Evolutionary conservation across 2,888 invertebrate species (phyloP).

Genomic region (Rhagonycha fulva): DNA sequence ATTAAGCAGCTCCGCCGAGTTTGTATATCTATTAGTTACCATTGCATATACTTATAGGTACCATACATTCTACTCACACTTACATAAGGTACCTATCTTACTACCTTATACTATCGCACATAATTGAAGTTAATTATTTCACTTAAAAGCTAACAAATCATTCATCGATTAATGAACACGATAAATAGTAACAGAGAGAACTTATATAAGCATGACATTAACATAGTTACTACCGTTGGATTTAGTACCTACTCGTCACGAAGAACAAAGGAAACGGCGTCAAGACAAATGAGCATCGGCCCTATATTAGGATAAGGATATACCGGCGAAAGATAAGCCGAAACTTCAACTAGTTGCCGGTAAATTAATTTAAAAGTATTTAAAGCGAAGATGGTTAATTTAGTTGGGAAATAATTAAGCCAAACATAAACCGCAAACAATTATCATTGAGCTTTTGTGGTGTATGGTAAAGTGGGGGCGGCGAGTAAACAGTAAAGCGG

Average conservation of each 20-base stretch:
- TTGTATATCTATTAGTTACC: not conserved
- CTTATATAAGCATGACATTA: constrained; percentile 17
- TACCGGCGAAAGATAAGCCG: too few relatives aligned
- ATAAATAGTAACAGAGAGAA: constrained; percentile 26
- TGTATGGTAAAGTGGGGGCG: not conserved
- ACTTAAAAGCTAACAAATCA: constrained; percentile 25
- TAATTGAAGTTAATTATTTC: constrained; percentile 23
- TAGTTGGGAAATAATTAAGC: constrained; percentile 22
- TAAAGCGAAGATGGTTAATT: constrained; percentile 18
- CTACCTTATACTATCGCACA: constrained; percentile 2
- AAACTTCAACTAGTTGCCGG: not conserved
- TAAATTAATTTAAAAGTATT: constrained; percentile 2
- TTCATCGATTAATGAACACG: constrained; percentile 27
- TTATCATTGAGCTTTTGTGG: constrained; percentile 2
- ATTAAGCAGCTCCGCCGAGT: not conserved
- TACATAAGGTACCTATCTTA: too few relatives aligned
- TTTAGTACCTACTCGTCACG: constrained; percentile 10
- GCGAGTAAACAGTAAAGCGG: constrained; percentile 2
- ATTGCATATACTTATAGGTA: not conserved
- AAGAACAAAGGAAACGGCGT: constrained; percentile 25
- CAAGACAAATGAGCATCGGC: constrained; percentile 11
- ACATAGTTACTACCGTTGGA: constrained; percentile 18
- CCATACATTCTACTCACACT: not conserved
- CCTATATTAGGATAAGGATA: too few relatives aligned
- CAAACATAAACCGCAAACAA: constrained; percentile 23